Base-by-base conservation (phyloP, 2,113 vertebrate species). In the Anhinga anhinga region DNA sequence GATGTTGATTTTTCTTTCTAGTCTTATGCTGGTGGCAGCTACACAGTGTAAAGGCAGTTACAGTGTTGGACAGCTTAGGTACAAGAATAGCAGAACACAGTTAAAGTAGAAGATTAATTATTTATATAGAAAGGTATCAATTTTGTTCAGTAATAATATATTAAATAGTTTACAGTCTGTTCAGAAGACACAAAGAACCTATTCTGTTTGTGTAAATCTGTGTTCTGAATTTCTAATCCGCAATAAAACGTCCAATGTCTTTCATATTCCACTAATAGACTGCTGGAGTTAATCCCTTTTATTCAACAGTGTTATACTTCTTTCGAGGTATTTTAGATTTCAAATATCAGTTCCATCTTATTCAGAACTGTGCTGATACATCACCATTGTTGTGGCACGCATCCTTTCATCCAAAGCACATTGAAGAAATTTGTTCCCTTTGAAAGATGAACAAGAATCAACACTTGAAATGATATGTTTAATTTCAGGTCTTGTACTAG, bases 1-100 rank as follows among this genome's bases (percentile, higher is more conserved):
- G 97, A 97, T 95, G 96, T 96, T 96, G 92, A 97, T 98, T 96
- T 97, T 97, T 97, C 90, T 94, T 94, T 81, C 70, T 91, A 91
- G 78, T 94, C 69, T 93, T 97, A 66, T 59, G 94, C 95, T 97
- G 82, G 95, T 97, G 96, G 89, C 95, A 95, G 95, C 65, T 73
- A 93, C 45, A 72, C 38, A 93, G 92, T 92, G 76, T 86, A 96
- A 96, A 93, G 79, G 81, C 94, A 94, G 90, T 87, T 96, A 93
- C 23, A 69, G 47, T 91, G 88, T 91, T 94, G 93, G 91, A 94
- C 96, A 94, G 91, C 82, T 84, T 49, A 47, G 72, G 47, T 95
- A 89, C 92, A 86, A 89, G 95, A 95, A 96, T 67, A 96, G 86
- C 71, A 96, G 83, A 94, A 95, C 62, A 89, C 11, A 5, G 74